A percentile compares a stretch with the other conserved stretches of the same genome.
These are phyloP conservation scores for Temnothorax nylanderi DNA, from an alignment of 1,140 invertebrate species.

Conservation along the genomic window DNA sequence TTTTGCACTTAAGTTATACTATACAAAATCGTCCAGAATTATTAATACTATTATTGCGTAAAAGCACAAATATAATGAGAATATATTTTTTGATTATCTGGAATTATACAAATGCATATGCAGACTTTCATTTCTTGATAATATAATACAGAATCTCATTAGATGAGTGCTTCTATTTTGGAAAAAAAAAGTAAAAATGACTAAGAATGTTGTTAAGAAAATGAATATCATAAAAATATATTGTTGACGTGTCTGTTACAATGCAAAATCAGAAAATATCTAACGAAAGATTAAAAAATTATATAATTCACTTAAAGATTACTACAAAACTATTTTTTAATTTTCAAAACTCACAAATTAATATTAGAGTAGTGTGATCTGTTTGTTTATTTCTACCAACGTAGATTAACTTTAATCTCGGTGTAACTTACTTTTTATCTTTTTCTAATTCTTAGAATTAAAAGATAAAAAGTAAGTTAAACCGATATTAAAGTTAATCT, in stretches of 20 bases:
- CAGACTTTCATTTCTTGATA: conserved; percentile 37
- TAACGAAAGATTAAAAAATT: conserved; percentile 19
- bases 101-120: conserved; percentile 17
- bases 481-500: too few species aligned
- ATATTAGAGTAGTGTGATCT: background rate
- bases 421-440: too few species aligned
- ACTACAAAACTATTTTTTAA: conserved; percentile 17
- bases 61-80: conserved; percentile 51
- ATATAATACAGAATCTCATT: conserved; percentile 23
- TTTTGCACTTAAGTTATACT: conserved; percentile 65
- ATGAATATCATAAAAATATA: conserved; percentile 39
- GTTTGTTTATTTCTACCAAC: too few species aligned
- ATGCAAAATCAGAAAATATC: conserved; percentile 13
- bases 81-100: conserved; percentile 59
- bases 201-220: conserved; percentile 41
- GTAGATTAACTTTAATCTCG: too few species aligned
- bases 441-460: too few species aligned
- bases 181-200: conserved; percentile 1
- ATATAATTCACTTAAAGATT: background rate
- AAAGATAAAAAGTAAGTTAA: too few species aligned
- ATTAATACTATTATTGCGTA: conserved; percentile 21
- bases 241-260: background rate
- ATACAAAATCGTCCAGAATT: conserved; percentile 54
- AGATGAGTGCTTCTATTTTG: conserved; percentile 33
- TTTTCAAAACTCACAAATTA: background rate